Evolutionary conservation across 2,888 invertebrate species (phyloP), one percentile per base, ranked within the genome.

Genomic region (Phengaris arion): DNA sequence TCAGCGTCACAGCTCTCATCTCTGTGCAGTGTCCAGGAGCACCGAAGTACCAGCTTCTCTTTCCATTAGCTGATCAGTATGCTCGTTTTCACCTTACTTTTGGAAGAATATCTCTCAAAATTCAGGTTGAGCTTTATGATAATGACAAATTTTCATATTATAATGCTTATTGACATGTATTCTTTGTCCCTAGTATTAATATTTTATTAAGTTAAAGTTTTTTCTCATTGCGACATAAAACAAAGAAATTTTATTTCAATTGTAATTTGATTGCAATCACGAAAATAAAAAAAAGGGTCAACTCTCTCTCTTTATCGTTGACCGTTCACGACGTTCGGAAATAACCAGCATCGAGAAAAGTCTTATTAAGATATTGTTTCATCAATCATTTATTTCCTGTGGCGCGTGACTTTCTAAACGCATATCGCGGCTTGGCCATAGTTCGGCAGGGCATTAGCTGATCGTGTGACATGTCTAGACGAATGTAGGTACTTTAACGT

Each of bases 341-440:
- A 70, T 70, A 70, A 72, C 54, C 15, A 52, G 72, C 52, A 72
- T 35, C 13, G 72, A 13, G 72, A 72, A 54, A 72, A 72, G 52
- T 52, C 35, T 72, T 54, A 52, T 35, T 52, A 54, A 52, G 51
- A 54, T 54, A 54, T 72, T 59, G 69, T 59, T 75, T 70, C 51
- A 75, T 75, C 70, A 74, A 74, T 74, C 68, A 72, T 59, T 46
- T 55, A 70, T 57, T 57, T 70, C 75, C 75, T 70, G 46, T 22
- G 69, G 69, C 75, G 46, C 55, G 68, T 55, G 70, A 75, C 75
- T 75, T 75, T 75, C 75, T 75, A 72, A 46, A 68, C 69, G 69
- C 68, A 75, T 69, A 75, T 57, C 70, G 70, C 57, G 70, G 55
- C 59, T 70, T 48, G 46, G 68, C 52, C 35, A 4, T 35, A 35